Evolutionary conservation across 2,888 invertebrate species (phyloP), one percentile per base, ranked within the genome.

Genomic region (Orchestes rusci): DNA sequence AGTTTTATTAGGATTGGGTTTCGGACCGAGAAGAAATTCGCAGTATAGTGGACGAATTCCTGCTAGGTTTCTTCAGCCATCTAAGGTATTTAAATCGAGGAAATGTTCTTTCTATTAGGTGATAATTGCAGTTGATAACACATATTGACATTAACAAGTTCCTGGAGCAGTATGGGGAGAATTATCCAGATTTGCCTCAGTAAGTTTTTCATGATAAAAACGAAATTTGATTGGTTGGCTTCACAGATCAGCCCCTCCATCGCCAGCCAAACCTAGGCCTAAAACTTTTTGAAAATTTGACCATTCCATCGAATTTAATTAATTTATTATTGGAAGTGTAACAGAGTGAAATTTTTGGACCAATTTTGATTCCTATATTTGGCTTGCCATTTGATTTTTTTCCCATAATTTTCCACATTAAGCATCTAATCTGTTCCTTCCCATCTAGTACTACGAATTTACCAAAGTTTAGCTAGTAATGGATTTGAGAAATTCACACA

Each of bases 11-110:
- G 86, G 83, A 53, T 71, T 88, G 41, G 89, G 89, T 8, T 88
- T 88, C 32, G 87, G 87, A 0, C 85, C 84, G 5, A 73, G 78
- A 43, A 75, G 75, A 54, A 77, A 79, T 48, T 77, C 79, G 39
- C 80, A 80, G 59, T 77, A 80, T 55, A 64, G 81, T 13, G 80
- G 84, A 43, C 78, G 90, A 55, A 89, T 94, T 67, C 93, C 93
- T 2, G 80, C 76, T 53, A 68, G 82, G 44, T 93, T 93, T 65
- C 73, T 93, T 43, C 80, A 82, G 53, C 90, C 88, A 42, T 91
- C 91, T 2, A 76, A 81, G 68, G 80, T 34, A 34, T 16, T 7
- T 34, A 2, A 7, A 34, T 16, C 13, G n/a, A 10, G 3, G 3
- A 31, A 31, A n/a, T 31, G 7, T n/a, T 31, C 13, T 10, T 12